These are phyloP conservation scores for Typhlichthys eigenmanni DNA, from an alignment of 2,797 vertebrate genomes.

Conservation along the genomic window DNA sequence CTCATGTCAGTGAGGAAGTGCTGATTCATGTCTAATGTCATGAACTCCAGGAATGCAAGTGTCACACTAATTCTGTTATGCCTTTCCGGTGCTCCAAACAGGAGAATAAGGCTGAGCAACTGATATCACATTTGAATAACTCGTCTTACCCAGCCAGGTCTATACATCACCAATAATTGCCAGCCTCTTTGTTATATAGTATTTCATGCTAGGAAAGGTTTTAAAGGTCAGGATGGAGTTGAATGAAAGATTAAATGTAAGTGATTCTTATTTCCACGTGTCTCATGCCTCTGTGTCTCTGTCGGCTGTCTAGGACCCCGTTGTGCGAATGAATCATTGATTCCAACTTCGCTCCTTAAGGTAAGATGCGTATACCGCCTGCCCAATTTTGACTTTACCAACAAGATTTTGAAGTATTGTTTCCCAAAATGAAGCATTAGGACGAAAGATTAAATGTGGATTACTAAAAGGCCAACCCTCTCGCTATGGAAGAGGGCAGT, in stretches of 20 bases:
- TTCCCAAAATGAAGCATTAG: conserved; percentile 25
- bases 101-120: too few species aligned
- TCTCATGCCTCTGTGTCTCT: conserved; percentile 5
- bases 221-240: background rate
- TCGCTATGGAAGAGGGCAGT: conserved; percentile 5
- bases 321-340: conserved; percentile 82
- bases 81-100: background rate
- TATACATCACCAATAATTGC: too few species aligned
- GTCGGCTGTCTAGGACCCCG: conserved; percentile 54
- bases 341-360: conserved; percentile 72
- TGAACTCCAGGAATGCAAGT: conserved; percentile 36
- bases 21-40: conserved; percentile 24
- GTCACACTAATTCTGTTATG: conserved; percentile 35
- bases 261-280: background rate
- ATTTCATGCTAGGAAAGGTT: too few species aligned
- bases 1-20: background rate
- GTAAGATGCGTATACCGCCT: conserved; percentile 50
- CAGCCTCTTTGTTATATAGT: too few species aligned
- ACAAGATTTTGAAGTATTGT: conserved; percentile 5
- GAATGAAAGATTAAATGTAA: background rate
- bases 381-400: conserved; percentile 17
- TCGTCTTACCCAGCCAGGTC: too few species aligned
- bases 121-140: too few species aligned
- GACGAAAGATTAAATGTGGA: conserved; percentile 13
- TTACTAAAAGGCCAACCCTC: conserved; percentile 25